A percentile compares a stretch with the other conserved stretches of the same genome.
Conservation (phyloP, 2,797 vertebrate species). For the Sitta carolinensis region DNA sequence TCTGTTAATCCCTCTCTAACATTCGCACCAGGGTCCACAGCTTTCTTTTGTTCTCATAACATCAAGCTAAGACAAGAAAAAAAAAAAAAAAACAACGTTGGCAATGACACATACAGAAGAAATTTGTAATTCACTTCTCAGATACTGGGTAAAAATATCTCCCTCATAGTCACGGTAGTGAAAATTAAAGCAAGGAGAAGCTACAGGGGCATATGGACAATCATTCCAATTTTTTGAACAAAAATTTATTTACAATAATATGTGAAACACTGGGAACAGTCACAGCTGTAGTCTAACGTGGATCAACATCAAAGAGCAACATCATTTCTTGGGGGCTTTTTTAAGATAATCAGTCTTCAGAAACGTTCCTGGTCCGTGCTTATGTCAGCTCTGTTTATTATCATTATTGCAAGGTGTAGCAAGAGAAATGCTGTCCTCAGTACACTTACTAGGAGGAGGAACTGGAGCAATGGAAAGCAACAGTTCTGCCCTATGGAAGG, state of each 20-base stretch:
- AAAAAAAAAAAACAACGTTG: background rate
- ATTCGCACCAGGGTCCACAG: constrained; percentile 4
- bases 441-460: background rate
- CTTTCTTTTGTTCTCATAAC: constrained; percentile 43
- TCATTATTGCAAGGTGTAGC: background rate
- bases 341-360: background rate
- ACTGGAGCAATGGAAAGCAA: background rate
- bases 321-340: background rate
- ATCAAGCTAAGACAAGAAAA: background rate
- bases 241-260: background rate
- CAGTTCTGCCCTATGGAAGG: background rate
- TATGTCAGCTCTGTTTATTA: background rate
- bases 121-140: constrained; percentile 18
- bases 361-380: background rate
- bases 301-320: background rate
- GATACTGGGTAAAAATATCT: background rate
- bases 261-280: background rate
- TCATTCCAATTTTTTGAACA: background rate
- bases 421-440: background rate
- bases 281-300: background rate
- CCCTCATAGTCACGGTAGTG: background rate
- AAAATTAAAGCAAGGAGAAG: background rate
- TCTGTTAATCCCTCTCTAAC: constrained; percentile 43
- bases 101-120: background rate
- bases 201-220: background rate